Evolutionary conservation across 2,113 vertebrate species (phyloP), one percentile per base, ranked within the genome.

Genomic region (Tenrec ecaudatus): DNA sequence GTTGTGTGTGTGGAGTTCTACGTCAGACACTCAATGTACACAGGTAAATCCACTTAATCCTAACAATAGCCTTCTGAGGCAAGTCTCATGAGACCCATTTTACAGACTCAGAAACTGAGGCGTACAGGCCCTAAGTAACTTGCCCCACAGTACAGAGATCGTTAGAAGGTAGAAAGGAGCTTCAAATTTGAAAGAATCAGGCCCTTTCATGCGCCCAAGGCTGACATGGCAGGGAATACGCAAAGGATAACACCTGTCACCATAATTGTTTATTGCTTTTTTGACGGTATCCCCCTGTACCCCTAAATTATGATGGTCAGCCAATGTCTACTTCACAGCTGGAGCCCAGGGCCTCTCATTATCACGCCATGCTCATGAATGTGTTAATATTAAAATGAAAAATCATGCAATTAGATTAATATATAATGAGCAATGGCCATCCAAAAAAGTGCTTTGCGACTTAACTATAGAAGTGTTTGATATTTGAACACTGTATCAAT

Each of bases 171-270:
- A 6, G 14, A 86, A 40, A 60, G 4, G n/a, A 29, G n/a, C 62
- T 43, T 33, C 62, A 33, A 53, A 33, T 0, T 1, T 69, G 58
- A 22, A 62, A 79, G 9, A 12, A 58, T 20, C n/a, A 1, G 4
- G 36, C 53, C 62, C 58, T 1, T 20, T 20, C 27, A 22, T 1
- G 22, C 5, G 7, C 11, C 77, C 31, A 19, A 69, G 27, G 43
- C 33, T 12, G 10, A 62, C 22, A 2, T 0, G 22, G 38, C 0
- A 19, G 29, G 22, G 17, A n/a, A 0, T 25, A 16, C 31, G 29
- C 36, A 8, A 2, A 11, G 0, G 0, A 40, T 0, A 23, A 25
- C 22, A 53, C 17, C 43, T 38, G 60, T 2, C 33, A 76, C 22
- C 6, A 15, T 6, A 29, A 1, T 8, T 23, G 23, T 69, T 60